phyloP scores from a whole-genome alignment of 2,113 vertebrate genomes.

The Rattus norvegicus region GRCr8 NC_086032.1:33495001-33495500 shows the following conservation, averaged over 20 bases:
- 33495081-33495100: neutral
- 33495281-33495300: neutral
- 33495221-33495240: neutral
- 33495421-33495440: neutral
- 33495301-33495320: neutral
- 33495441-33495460: neutral
- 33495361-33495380: neutral
- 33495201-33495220: neutral
- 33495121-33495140: neutral
- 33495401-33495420: neutral
- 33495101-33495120: neutral
- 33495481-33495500: constrained; percentile 36
- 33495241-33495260: neutral
- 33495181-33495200: neutral
- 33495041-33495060: neutral
- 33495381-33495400: neutral
- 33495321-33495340: neutral
- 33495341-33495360: neutral
- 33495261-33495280: neutral
- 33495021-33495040: neutral
- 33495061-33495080: neutral
- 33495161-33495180: neutral
- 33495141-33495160: neutral
- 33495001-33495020: neutral
- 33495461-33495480: constrained; percentile 15